Conservation (phyloP, 2,797 vertebrate genomes). For the Fundulus diaphanus region DNA sequence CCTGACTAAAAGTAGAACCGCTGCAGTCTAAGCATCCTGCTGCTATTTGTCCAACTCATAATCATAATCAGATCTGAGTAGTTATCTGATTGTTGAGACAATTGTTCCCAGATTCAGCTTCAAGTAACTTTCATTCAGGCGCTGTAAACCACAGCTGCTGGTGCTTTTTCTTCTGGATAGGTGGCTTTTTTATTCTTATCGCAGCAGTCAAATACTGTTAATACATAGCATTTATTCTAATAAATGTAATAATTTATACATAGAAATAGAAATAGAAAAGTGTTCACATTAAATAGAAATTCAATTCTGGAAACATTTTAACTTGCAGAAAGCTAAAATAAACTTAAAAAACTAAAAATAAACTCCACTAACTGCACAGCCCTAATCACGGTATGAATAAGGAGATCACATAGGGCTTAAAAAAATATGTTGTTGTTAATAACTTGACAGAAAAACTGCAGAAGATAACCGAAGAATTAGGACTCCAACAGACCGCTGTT, state of each 20-base stretch:
- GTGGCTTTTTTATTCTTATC: background rate
- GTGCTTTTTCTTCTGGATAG: background rate
- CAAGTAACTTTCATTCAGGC: background rate
- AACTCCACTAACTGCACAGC: too few relatives aligned
- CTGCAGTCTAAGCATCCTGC: background rate
- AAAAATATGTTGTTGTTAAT: too few relatives aligned
- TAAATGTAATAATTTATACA: background rate
- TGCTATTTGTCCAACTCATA: slow-evolving; percentile 2
- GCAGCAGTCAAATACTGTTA: background rate
- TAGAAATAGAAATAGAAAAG: background rate
- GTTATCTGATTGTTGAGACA: background rate
- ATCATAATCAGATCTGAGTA: slow-evolving; percentile 5
- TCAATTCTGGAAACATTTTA: background rate
- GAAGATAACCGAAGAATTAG: too few relatives aligned
- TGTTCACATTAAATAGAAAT: background rate
- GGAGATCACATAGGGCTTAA: too few relatives aligned
- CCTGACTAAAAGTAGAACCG: background rate
- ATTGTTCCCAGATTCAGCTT: background rate
- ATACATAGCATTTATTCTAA: background rate
- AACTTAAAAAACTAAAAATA: too few relatives aligned
- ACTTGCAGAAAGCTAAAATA: background rate
- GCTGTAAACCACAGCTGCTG: background rate
- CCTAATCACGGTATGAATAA: too few relatives aligned
- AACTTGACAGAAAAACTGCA: too few relatives aligned
- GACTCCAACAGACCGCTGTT: background rate